Evolutionary conservation across 1,140 invertebrate genomes (phyloP), one percentile per base, ranked within the genome.

Genomic region (Tyrophagus putrescentiae): DNA sequence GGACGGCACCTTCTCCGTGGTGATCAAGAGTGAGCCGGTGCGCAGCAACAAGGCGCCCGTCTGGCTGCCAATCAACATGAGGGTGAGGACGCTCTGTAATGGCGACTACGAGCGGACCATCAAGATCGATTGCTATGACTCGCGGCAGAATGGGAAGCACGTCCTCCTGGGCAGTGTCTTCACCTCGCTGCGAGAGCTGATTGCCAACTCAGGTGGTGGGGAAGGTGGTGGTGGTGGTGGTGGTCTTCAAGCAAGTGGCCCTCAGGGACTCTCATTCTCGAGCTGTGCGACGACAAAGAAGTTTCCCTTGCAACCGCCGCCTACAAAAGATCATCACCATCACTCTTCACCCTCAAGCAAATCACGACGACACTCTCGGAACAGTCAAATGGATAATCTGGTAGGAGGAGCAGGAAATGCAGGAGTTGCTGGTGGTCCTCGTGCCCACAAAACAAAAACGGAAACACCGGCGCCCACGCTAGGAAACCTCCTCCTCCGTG

Each of bases 11-110:
- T 76, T 68, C 63, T 72, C 75, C 23, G 68, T 76, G 16, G 76
- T 77, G 31, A 75, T 78, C 64, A 71, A 76, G 67, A 78, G 76
- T 21, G 77, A 79, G 68, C 72, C 76, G 4, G 73, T 78, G 4
- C 77, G 75, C 57, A 71, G 71, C 23, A 79, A 73, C 4, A 66
- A 78, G 44, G 76, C 78, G 68, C 80, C 80, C 21, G 71, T 69
- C 11, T 81, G 79, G 79, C 72, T 72, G 64, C 69, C 73, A 16
- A 77, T 81, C 65, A 70, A 70, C n/a, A 69, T 80, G n/a, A 68
- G 74, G 31, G 68, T 79, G 1, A 67, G 76, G 33, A 69, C 72
- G 4, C 65, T 82, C 11, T 81, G 79, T 67, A 77, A 78, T 69
- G 79, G 78, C 11, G 80, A 82, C 67, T 73, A 75, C 65, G 76